These are phyloP conservation scores for Chlorodrepanis virens DNA, from an alignment of 2,113 vertebrate genomes.

Conservation along the genomic window DNA sequence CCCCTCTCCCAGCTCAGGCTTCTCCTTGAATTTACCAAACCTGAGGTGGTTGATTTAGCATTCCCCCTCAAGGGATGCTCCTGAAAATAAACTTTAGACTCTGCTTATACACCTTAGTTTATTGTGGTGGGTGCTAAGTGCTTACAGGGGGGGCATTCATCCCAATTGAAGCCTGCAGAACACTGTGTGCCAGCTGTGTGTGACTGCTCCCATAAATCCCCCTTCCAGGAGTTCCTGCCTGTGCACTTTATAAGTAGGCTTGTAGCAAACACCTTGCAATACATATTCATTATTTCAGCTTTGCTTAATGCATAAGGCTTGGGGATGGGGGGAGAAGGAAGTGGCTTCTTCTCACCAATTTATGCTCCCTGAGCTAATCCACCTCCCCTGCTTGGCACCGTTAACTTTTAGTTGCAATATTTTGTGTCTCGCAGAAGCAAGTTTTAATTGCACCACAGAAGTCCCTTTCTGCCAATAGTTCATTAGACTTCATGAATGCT, in stretches of 20 bases:
- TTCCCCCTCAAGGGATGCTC: not conserved
- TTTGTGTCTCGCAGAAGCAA: not conserved
- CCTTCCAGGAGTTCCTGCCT: slow-evolving; percentile 17
- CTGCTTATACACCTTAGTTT: not conserved
- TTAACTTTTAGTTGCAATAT: slow-evolving; percentile 2
- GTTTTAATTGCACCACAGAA: slow-evolving; percentile 29
- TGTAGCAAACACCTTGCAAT: slow-evolving; percentile 50
- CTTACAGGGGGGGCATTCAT: not conserved
- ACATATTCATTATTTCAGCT: slow-evolving; percentile 34
- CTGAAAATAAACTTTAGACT: not conserved
- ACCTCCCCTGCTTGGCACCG: slow-evolving; percentile 5
- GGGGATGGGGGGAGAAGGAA: not conserved
- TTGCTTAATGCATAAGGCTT: slow-evolving; percentile 18
- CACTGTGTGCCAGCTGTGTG: not conserved
- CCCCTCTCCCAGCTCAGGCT: not conserved
- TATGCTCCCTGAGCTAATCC: slow-evolving; percentile 45
- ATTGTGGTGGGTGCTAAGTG: not conserved
- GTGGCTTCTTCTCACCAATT: slow-evolving; percentile 16
- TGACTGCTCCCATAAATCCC: slow-evolving; percentile 21
- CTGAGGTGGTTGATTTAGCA: not conserved
- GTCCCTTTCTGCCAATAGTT: slow-evolving; percentile 37
- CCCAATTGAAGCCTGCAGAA: not conserved
- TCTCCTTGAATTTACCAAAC: not conserved
- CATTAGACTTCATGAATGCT: slow-evolving; percentile 20
- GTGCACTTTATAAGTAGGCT: not conserved